These are phyloP conservation scores for Carassius carassius DNA, from an alignment of 2,113 vertebrate species.

Conservation along the genomic window DNA sequence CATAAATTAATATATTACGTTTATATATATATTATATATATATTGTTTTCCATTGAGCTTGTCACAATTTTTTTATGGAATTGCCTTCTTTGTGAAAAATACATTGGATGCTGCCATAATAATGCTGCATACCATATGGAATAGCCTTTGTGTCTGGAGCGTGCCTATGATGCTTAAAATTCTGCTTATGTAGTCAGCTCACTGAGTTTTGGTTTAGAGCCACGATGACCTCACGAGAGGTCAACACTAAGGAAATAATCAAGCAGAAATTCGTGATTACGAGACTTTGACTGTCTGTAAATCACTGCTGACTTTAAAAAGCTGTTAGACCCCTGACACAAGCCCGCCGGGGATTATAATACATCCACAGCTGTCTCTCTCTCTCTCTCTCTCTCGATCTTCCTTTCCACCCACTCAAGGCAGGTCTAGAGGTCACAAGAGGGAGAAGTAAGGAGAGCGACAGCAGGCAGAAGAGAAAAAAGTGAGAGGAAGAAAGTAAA, in stretches of 20 bases:
- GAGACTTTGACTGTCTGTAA: constrained; percentile 53
- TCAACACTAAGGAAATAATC: constrained; percentile 34
- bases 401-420: constrained; percentile 43
- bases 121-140: background rate
- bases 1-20: background rate
- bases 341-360: constrained; percentile 40
- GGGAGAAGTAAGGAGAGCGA: constrained; percentile 26
- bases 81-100: background rate
- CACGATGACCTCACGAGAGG: background rate
- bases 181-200: background rate
- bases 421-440: constrained; percentile 51
- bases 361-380: constrained; percentile 42
- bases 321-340: constrained; percentile 44
- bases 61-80: background rate
- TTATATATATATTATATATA: background rate
- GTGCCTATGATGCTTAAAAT: background rate
- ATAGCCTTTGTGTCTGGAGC: background rate
- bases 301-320: constrained; percentile 51
- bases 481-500: constrained; percentile 27
- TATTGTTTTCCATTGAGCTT: background rate
- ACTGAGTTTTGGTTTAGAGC: background rate
- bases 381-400: constrained; percentile 29
- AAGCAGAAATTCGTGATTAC: constrained; percentile 43
- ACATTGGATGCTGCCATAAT: constrained; percentile 2
- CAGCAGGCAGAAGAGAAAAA: constrained; percentile 26